Evolutionary conservation across 2,113 vertebrate species (phyloP).

Genomic region (Puffinus mauretanicus): DNA sequence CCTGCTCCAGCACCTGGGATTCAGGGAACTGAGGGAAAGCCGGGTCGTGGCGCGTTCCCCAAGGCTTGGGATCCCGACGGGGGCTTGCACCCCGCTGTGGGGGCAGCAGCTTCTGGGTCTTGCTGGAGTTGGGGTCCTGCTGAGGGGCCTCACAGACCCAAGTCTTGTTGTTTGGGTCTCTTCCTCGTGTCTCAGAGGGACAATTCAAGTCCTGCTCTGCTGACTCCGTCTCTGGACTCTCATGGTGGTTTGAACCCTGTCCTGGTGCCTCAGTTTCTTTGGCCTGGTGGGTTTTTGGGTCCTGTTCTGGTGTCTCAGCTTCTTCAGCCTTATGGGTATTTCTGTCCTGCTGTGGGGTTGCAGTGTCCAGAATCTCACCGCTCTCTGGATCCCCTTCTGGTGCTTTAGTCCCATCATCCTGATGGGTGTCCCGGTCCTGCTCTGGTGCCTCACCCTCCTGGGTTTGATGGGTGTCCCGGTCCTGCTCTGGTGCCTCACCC

Average conservation of each 20-base stretch:
- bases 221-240: not conserved
- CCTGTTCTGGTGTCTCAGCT: not conserved
- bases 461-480: fast-evolving
- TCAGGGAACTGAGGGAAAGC: not conserved
- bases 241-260: not conserved
- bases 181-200: not conserved
- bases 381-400: not conserved
- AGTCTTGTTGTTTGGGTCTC: not conserved
- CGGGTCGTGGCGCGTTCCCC: fast-evolving
- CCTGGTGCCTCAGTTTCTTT: not conserved
- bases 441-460: not conserved
- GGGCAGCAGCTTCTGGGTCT: not conserved
- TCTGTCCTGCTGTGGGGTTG: not conserved
- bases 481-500: not conserved
- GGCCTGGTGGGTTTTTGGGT: not conserved
- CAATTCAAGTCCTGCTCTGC: not conserved
- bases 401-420: not conserved
- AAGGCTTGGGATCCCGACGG: not conserved
- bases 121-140: not conserved
- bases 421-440: not conserved
- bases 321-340: not conserved
- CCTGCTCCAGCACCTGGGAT: not conserved
- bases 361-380: not conserved
- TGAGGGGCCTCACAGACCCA: not conserved
- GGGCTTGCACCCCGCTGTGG: not conserved